Percentiles rank a stretch among this genome's conserved stretches.
phyloP scores from a whole-genome alignment of 2,797 vertebrate genomes.

The Thalassophryne amazonica region DNA sequence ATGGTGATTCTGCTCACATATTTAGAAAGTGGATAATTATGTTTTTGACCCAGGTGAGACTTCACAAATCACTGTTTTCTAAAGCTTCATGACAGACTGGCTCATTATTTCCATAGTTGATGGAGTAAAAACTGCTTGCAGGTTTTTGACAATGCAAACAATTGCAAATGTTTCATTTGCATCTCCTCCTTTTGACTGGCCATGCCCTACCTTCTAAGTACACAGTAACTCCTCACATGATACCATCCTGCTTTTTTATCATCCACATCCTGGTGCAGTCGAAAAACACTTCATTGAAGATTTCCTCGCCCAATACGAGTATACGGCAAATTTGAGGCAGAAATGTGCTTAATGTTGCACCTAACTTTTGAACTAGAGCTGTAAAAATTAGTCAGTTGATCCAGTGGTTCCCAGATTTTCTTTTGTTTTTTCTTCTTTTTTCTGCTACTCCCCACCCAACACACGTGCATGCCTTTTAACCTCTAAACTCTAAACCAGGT shows the following conservation, averaged over 20 bases:
- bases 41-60: no score
- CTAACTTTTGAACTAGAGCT: no score
- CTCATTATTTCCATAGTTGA: not conserved
- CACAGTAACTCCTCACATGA: conserved; percentile 62
- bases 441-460: no score
- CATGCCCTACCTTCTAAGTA: conserved; percentile 37
- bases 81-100: not conserved
- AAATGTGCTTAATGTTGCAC: no score
- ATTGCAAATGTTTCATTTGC: conserved; percentile 76
- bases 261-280: conserved; percentile 62
- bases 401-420: no score
- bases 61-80: conserved; percentile 37
- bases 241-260: conserved; percentile 59
- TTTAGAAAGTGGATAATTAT: no score
- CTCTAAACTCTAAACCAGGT: no score
- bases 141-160: conserved; percentile 65
- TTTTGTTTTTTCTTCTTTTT: no score
- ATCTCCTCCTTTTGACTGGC: conserved; percentile 43
- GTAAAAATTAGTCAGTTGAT: no score
- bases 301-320: conserved; percentile 1
- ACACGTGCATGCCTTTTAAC: no score
- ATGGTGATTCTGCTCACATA: no score
- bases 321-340: no score
- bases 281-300: not conserved
- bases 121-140: conserved; percentile 33